A percentile compares a stretch with the other conserved stretches of the same genome.
Evolutionary conservation across 1,140 invertebrate genomes (phyloP).

Genomic region (Musca vetustissima): DNA sequence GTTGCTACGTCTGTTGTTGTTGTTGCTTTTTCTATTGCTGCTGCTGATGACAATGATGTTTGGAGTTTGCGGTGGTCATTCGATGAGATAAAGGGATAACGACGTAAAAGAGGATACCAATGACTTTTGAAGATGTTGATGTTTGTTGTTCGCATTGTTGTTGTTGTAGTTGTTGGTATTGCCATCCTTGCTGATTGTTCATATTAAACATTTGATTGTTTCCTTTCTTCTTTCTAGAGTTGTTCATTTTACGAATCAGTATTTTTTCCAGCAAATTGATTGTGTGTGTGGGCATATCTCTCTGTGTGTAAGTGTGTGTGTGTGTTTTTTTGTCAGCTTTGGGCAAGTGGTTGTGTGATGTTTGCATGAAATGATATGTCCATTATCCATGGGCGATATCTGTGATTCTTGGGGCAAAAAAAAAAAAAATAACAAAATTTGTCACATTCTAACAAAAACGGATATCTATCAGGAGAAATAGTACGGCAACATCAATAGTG

Average conservation of each 20-base stretch:
- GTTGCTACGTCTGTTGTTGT: too few relatives aligned
- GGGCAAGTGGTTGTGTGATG: background rate
- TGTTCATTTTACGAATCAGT: background rate
- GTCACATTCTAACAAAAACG: slow-evolving; percentile 11
- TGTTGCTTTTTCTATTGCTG: too few relatives aligned
- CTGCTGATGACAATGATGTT: background rate
- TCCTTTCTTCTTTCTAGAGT: background rate
- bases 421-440: too few relatives aligned
- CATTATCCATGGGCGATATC: slow-evolving; percentile 14
- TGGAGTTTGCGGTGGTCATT: background rate
- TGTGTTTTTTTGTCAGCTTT: background rate
- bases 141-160: background rate
- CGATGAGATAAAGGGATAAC: too few relatives aligned
- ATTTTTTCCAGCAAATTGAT: background rate
- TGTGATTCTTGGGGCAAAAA: slow-evolving; percentile 16
- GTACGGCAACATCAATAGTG: too few relatives aligned
- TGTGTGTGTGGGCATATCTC: background rate
- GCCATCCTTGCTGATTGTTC: slow-evolving; percentile 14
- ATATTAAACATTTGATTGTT: slow-evolving; percentile 14
- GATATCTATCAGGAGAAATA: slow-evolving; percentile 15
- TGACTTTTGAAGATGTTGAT: background rate
- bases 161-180: too few relatives aligned
- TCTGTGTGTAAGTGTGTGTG: too few relatives aligned
- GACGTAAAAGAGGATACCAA: too few relatives aligned
- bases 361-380: slow-evolving; percentile 21